Evolutionary conservation across 2,888 invertebrate genomes (phyloP), one percentile per base, ranked within the genome.

Genomic region (Dasysyrphus albostriatus): DNA sequence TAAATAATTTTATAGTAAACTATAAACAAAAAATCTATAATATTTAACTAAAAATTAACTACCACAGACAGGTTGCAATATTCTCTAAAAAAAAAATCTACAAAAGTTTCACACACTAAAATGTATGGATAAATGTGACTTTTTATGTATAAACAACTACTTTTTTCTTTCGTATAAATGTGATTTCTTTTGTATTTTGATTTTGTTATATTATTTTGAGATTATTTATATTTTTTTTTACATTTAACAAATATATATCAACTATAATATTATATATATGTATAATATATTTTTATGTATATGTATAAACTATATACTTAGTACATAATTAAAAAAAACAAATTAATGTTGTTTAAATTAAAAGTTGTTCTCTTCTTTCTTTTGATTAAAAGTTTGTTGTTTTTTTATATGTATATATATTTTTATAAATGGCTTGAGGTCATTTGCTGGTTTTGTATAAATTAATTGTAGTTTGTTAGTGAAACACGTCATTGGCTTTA

Each of bases 61-160:
- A 92, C 92, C 92, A 92, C 92, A 92, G 92, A 92, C 91, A 91
- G 90, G 90, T 92, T 92, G 91, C 91, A 90, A 91, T 91, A 91
- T 83, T 88, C 85, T 72, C 79, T 88, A 88, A 83, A 83, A 83
- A 87, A 67, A 5, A 24, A 63, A 83, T 83, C 78, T 87, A 87
- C 83, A 87, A 83, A 72, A 78, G 72, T 73, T 83, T 84, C 79
- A 84, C 75, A 88, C 72, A 88, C 79, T 80, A 80, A 88, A 83
- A 88, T 79, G 73, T 79, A 85, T 88, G 75, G 76, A 78, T 67
- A 73, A 70, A 83, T 72, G 42, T 42, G 37, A 72, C 42, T 32
- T 32, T 32, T 78, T 78, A 24, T n/a, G 63, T 76, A 74, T 32
- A 75, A 47, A 65, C 54, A 32, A 34, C 47, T 70, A 59, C 59